A percentile compares a stretch with the other conserved stretches of the same genome.
Conservation (phyloP, 2,888 invertebrate genomes). For the Tortrix viridana region DNA sequence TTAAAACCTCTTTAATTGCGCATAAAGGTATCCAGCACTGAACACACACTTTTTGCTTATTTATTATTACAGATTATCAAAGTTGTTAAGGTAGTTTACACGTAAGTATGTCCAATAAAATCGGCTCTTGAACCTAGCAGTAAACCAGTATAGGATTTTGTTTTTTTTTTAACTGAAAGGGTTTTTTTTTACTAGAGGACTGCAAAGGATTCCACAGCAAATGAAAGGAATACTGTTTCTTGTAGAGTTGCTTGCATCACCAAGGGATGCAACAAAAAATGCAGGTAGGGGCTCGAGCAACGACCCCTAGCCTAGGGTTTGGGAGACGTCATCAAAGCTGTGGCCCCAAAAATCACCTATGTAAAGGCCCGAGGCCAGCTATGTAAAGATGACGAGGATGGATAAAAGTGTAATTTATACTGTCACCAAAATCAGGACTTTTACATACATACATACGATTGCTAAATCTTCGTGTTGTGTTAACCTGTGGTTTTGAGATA, state of each 20-base stretch:
- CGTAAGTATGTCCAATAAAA: background rate
- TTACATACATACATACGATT: too few species aligned
- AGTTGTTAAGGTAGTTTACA: background rate
- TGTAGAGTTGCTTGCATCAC: slow-evolving; percentile 68
- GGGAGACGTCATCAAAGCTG: slow-evolving; percentile 74
- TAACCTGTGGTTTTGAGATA: too few species aligned
- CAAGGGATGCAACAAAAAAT: slow-evolving; percentile 79
- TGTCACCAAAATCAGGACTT: too few species aligned
- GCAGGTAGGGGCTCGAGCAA: slow-evolving; percentile 79
- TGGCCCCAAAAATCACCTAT: slow-evolving; percentile 49
- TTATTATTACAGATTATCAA: background rate
- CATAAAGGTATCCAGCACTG: too few species aligned
- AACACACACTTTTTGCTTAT: background rate
- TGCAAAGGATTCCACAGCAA: slow-evolving; percentile 39
- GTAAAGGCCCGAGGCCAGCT: slow-evolving; percentile 55
- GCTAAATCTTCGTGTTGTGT: too few species aligned
- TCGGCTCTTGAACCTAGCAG: background rate
- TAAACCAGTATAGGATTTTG: slow-evolving; percentile 4
- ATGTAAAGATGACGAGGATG: slow-evolving; percentile 44
- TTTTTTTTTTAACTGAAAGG: slow-evolving; percentile 21
- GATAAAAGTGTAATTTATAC: too few species aligned
- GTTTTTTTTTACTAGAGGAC: slow-evolving; percentile 38
- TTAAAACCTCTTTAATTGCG: too few species aligned
- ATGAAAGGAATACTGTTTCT: slow-evolving; percentile 57
- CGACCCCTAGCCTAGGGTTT: slow-evolving; percentile 75